phyloP scores from a whole-genome alignment of 2,888 invertebrate species.

The Xanthia togata region DNA sequence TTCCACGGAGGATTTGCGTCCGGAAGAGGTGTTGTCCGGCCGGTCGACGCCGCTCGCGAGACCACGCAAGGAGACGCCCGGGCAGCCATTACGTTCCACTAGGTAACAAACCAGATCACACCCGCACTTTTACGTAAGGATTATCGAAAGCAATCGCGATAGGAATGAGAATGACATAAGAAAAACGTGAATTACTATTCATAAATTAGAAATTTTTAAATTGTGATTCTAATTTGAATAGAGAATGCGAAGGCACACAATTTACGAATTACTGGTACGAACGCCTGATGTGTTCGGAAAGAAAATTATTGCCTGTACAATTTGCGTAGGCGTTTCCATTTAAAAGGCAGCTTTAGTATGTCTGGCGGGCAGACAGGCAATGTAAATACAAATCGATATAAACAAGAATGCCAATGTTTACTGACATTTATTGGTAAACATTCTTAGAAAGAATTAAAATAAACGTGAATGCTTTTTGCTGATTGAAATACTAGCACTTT shows the following conservation, averaged over 20 bases:
- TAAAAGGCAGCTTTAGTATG: slow-evolving; percentile 16
- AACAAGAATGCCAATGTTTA: slow-evolving; percentile 22
- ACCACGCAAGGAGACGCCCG: slow-evolving; percentile 92
- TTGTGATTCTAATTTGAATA: slow-evolving; percentile 37
- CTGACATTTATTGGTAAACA: slow-evolving; percentile 11
- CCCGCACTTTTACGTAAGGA: slow-evolving; percentile 51
- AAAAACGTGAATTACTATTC: slow-evolving; percentile 48
- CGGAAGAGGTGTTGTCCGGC: slow-evolving; percentile 90
- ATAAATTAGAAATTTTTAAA: slow-evolving; percentile 59
- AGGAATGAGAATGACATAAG: slow-evolving; percentile 51
- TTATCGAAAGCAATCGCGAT: slow-evolving; percentile 41
- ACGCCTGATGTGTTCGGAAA: slow-evolving; percentile 34
- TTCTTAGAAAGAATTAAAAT: not conserved
- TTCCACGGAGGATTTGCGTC: slow-evolving; percentile 86
- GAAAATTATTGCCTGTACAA: slow-evolving; percentile 49
- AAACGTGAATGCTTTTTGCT: slow-evolving; percentile 48
- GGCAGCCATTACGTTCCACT: slow-evolving; percentile 91
- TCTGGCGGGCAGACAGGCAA: slow-evolving; percentile 12
- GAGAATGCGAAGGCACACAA: slow-evolving; percentile 2
- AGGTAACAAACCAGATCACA: slow-evolving; percentile 82
- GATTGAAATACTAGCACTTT: slow-evolving; percentile 34
- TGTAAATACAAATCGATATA: slow-evolving; percentile 28
- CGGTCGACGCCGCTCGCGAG: slow-evolving; percentile 92
- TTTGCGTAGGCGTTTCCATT: slow-evolving; percentile 57
- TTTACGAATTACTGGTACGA: slow-evolving; percentile 14